Evolutionary conservation across 2,113 vertebrate genomes (phyloP).

Genomic region (Bettongia penicillata): DNA sequence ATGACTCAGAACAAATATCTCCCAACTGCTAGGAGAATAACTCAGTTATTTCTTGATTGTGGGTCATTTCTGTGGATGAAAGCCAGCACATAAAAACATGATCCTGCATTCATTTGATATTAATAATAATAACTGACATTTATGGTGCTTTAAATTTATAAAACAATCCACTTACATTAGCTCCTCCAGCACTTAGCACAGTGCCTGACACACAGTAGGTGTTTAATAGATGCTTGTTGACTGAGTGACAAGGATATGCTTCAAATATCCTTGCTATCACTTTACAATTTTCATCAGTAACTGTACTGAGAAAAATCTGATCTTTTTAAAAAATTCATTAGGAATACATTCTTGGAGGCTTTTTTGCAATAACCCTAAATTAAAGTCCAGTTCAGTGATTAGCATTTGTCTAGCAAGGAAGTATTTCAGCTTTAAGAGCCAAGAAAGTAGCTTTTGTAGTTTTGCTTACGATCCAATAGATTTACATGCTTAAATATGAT

Average conservation of each 20-base stretch:
- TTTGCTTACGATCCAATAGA: not conserved
- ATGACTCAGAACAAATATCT: not conserved
- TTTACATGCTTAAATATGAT: not conserved
- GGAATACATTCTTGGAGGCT: not conserved
- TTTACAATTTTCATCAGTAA: not conserved
- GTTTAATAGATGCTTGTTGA: too few species aligned
- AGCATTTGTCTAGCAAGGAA: not conserved
- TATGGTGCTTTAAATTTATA: not conserved
- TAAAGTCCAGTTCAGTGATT: not conserved
- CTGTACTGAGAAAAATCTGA: not conserved
- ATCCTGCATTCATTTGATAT: not conserved
- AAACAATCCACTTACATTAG: not conserved
- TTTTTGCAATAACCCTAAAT: not conserved
- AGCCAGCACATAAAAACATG: not conserved
- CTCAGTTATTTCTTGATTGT: not conserved
- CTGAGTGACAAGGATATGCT: too few species aligned
- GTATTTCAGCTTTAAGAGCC: not conserved
- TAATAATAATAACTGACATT: not conserved
- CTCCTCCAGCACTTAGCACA: too few species aligned
- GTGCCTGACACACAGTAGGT: too few species aligned
- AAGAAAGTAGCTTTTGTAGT: not conserved
- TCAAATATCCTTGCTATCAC: too few species aligned
- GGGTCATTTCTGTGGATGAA: not conserved
- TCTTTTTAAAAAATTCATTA: not conserved
- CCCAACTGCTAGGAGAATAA: accelerated